Base-by-base conservation (phyloP, 2,797 vertebrate genomes). In the Syngnathus acus region DNA sequence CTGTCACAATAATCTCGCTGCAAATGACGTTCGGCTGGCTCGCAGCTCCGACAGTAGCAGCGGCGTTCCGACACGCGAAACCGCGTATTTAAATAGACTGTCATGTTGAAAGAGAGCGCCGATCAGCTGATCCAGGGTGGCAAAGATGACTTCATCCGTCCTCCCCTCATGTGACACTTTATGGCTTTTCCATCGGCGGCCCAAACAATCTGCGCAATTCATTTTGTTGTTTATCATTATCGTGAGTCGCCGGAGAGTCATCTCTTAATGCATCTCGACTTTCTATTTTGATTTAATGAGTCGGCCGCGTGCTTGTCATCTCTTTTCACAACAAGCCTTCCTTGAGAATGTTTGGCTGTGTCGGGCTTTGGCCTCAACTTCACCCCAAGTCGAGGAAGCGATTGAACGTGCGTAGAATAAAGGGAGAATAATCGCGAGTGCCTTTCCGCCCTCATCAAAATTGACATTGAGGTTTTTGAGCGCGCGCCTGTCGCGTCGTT, bases 401-500 rank as follows among this genome's bases (percentile, higher is more conserved):
- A 62, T 57, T 73, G 47, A 60, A 70, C 61, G 63, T 8, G n/a
- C 42, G 63, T 63, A 67, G 71, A 77, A 68, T 70, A 2, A 54
- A 78, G 69, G 8, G 5, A 50, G 71, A 40, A 45, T 57, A 71
- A 75, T 79, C 14, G 65, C 23, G 32, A 9, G 48, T 4, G 50
- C 19, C 14, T 5, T 51, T 51, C 11, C 13, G 54, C 54, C 54
- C 54, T 73, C 80, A 75, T 78, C 62, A 13, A 57, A n/a, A 43
- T 10, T 47, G 65, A 81, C 78, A 78, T 77, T 67, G 76, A 74
- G 77, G 70, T 81, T 63, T 79, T 81, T 78, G 74, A 42, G 57
- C 32, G 38, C 11, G 62, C 39, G 37, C 17, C 64, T n/a, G 59
- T 61, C 5, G 40, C 71, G 61, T 76, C 73, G 68, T 72, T 78